Base-by-base conservation (phyloP, 1,140 invertebrate species). In the Aphelenchoides besseyi region DNA sequence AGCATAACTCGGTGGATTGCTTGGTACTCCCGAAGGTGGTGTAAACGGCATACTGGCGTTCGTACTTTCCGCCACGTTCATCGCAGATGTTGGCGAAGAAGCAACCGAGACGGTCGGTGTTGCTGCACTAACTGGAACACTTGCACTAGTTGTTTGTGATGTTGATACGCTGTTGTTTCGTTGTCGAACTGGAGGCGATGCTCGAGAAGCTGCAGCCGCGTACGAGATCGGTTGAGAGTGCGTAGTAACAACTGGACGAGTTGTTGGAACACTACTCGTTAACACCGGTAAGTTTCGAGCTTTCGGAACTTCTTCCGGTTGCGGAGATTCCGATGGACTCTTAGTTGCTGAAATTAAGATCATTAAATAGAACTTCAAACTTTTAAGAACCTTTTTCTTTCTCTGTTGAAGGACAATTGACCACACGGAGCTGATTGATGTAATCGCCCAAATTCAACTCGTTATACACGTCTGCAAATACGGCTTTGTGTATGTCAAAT, bases 391-490 rank as follows among this genome's bases (percentile, higher is more conserved):
- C 69, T 9, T 74, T 73, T 18, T 84, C 82, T 3, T 82, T 82
- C 30, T 82, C 81, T 3, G 73, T 62, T n/a, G 67, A 66, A 29
- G 26, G 30, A 30, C 71, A 33, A 16, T 59, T 36, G 29, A 76
- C 37, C 8, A 55, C 73, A 30, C 76, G 81, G n/a, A 82, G 55
- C 66, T 79, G 80, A 18, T 73, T 52, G 48, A 75, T 75, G 54
- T 81, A 82, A 29, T 70, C 53, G 5, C 62, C 71, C 62, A 83
- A 62, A 55, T 81, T 70, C 16, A 83, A 67, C 57, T 83, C 81
- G 32, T 83, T 81, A 63, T 83, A 83, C 32, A 83, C 73, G 59
- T 80, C 81, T 82, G 12, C 36, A 84, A 75, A 72, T 29, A 72
- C 2, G 28, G 16, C 67, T 18, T 16, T n/a, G 35, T 57, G 48